Evolutionary conservation across 2,113 vertebrate species (phyloP), one percentile per base, ranked within the genome.

Genomic region (Clarias batrachus): DNA sequence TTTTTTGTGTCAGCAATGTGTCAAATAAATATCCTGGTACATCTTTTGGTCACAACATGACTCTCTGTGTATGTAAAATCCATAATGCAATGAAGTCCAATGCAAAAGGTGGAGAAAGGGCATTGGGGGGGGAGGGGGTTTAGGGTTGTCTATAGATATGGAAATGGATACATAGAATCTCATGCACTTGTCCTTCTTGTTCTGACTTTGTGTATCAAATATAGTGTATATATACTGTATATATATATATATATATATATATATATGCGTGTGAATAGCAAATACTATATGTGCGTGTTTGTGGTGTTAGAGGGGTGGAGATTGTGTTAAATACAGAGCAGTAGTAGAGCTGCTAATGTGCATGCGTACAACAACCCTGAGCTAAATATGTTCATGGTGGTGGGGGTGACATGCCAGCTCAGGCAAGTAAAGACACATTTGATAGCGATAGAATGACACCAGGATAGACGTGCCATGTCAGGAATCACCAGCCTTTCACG

Each of bases 351-450:
- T 76, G 60, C 74, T 71, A 84, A 59, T 73, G 27, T 71, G 68
- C 82, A 84, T 48, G 76, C 74, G 57, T 87, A 83, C 84, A 87
- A 60, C 84, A 89, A 87, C 68, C 84, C 70, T 80, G 70, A 56
- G 89, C 89, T 90, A 88, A 86, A 90, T 86, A 63, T 71, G 86
- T 77, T 78, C 65, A 30, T 56, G 80, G 60, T 25, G 59, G 70
- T 48, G 33, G 57, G 73, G 54, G 73, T 33, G 84, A 68, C 66
- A 80, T 90, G 89, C 85, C 79, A 88, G 48, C 87, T 60, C 85
- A 83, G 83, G 70, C 89, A 86, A 88, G 89, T 86, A 66, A 82
- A 84, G 84, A 54, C 89, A 90, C 81, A 84, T 82, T 88, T 37
- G 52, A 3, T 70, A 81, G 25, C 19, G 66, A 86, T 80, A 76